Conservation (phyloP, 2,888 invertebrate species). For the Lithodes maja region DNA sequence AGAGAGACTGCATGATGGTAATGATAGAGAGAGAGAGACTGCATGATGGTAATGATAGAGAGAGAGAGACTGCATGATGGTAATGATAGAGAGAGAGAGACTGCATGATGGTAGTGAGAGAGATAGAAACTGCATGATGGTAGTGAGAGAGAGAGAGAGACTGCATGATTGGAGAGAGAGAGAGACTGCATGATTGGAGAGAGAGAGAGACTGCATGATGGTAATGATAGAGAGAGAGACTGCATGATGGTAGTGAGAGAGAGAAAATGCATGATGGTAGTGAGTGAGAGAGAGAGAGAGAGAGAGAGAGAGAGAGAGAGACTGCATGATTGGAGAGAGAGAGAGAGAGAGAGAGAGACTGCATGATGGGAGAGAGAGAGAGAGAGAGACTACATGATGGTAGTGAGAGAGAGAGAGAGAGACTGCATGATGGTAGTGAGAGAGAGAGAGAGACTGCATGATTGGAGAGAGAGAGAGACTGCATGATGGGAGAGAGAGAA, state of each 20-base stretch:
- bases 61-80: constrained; percentile 1
- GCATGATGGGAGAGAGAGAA: background rate
- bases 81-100: background rate
- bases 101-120: background rate
- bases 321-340: too few species aligned
- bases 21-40: background rate
- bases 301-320: background rate
- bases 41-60: background rate
- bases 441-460: background rate
- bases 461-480: background rate
- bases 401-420: background rate
- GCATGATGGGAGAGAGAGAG: background rate
- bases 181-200: background rate
- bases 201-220: background rate
- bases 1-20: background rate
- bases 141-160: background rate
- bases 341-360: constrained; percentile 1
- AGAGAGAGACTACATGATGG: background rate
- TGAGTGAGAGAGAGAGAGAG: background rate
- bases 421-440: background rate
- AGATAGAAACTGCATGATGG: background rate
- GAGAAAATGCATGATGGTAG: background rate
- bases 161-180: too few species aligned
- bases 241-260: constrained; percentile 10
- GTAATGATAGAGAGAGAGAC: background rate